Base-by-base conservation (phyloP, 2,797 vertebrate species). In the Myiotriccus ornatus region DNA sequence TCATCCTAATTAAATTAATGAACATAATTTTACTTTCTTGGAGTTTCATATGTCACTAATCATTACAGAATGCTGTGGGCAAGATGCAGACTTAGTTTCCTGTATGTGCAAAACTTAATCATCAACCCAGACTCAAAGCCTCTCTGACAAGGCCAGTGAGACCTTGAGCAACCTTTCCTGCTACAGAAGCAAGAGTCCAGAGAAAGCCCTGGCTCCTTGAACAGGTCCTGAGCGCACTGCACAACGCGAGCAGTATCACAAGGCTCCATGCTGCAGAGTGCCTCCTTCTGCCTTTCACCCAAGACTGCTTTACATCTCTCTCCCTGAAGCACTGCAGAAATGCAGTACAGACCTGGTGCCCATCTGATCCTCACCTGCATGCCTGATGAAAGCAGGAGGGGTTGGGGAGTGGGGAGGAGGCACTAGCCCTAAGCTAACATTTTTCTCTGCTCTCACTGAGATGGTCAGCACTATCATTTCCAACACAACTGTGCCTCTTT, bases 201-300 rank as follows among this genome's bases (percentile, higher is more conserved):
- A 73, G 69, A 32, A 55, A 80, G 39, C 20, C 35, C 3, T 1
- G 1, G 20, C 10, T 6, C 32, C 41, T 44, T 63, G 73, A 30
- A 30, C 7, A 6, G 20, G 77, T 10, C 43, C 39, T 0, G 0
- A 57, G 60, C 30, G 59, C 25, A 10, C 12, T 24, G 46, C 37
- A 17, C 35, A 2, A 0, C 25, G 73, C 19, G 18, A 57, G 76
- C 28, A 76, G 52, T n/a, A 34, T 13, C 41, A 34, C 0, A 1
- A 53, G 30, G 64, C n/a, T 87, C 50, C 9, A 2, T 9, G 46
- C 32, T 35, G 43, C 46, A 52, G 34, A 28, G 12, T 3, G 18
- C 6, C 17, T 64, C 23, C 34, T 46, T 19, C 67, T 39, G 23
- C 16, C 67, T 74, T 39, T 50, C 39, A 41, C 21, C 13, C 11